These are phyloP conservation scores for Orchestes rusci DNA, from an alignment of 2,888 invertebrate genomes.

Conservation along the genomic window DNA sequence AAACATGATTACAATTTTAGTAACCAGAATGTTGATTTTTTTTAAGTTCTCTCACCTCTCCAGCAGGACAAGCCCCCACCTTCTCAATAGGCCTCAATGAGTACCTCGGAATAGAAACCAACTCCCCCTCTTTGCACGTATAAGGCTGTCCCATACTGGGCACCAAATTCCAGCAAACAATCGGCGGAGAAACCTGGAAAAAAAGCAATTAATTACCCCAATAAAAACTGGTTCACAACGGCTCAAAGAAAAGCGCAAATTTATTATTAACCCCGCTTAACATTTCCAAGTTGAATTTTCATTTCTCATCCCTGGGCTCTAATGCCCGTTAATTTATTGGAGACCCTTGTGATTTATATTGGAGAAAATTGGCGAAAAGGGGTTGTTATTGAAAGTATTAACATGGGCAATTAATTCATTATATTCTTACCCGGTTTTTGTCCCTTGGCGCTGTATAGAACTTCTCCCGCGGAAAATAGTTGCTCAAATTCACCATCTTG, in stretches of 20 bases:
- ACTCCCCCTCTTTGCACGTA: conserved; percentile 52
- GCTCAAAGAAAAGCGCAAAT: conserved; percentile 3
- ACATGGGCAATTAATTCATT: neutral
- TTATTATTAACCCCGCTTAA: conserved; percentile 22
- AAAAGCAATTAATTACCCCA: neutral
- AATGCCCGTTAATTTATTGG: conserved; percentile 28
- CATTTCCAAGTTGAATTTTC: conserved; percentile 23
- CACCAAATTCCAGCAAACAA: conserved; percentile 54
- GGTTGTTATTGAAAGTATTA: too few species aligned
- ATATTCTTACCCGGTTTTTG: conserved; percentile 49
- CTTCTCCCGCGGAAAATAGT: conserved; percentile 45
- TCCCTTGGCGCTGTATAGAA: conserved; percentile 55
- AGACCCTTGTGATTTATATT: conserved; percentile 19
- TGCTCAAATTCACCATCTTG: conserved; percentile 41
- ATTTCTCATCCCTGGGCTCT: conserved; percentile 18
- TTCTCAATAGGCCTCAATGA: conserved; percentile 51
- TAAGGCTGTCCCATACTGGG: conserved; percentile 55
- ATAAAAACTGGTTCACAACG: neutral
- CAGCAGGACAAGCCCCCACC: conserved; percentile 51
- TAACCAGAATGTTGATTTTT: neutral
- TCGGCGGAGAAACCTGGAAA: conserved; percentile 50
- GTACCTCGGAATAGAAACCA: conserved; percentile 50
- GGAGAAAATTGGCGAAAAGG: conserved; percentile 16
- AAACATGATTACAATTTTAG: too few species aligned
- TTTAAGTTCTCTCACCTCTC: conserved; percentile 45